Percentiles rank a stretch among this genome's conserved stretches.
phyloP scores from a whole-genome alignment of 1,140 invertebrate species.

The Daktulosphaira vitifoliae region DNA sequence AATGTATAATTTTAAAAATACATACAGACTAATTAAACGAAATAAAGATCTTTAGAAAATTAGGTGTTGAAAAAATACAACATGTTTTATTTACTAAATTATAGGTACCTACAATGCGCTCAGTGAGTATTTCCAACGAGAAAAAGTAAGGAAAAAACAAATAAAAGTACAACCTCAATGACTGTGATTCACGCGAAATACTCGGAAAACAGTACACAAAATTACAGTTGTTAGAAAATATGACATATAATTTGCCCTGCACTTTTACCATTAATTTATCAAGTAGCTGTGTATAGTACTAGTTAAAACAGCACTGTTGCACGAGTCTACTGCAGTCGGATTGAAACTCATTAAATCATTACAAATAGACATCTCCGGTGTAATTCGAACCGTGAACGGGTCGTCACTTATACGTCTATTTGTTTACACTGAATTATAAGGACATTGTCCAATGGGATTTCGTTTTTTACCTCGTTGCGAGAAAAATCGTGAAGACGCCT shows the following conservation, averaged over 20 bases:
- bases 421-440: constrained; percentile 22
- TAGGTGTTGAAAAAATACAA: too few species aligned
- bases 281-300: not conserved
- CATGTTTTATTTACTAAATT: too few species aligned
- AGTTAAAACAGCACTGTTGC: too few species aligned
- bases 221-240: constrained; percentile 10
- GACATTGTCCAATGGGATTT: constrained; percentile 3
- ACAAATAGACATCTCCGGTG: constrained; percentile 16
- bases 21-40: too few species aligned
- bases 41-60: too few species aligned
- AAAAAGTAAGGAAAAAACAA: too few species aligned
- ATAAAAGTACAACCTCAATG: too few species aligned
- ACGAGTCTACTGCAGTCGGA: not conserved
- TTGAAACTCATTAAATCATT: constrained; percentile 16
- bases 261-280: constrained; percentile 16
- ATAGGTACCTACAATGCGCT: too few species aligned
- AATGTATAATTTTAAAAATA: too few species aligned
- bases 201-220: constrained; percentile 2
- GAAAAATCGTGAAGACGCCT: constrained; percentile 30
- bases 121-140: too few species aligned
- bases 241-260: not conserved
- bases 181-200: not conserved
- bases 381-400: constrained; percentile 28
- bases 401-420: constrained; percentile 14
- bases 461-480: not conserved